Conservation (phyloP, 2,888 invertebrate genomes). For the Sphaerophoria taeniata region DNA sequence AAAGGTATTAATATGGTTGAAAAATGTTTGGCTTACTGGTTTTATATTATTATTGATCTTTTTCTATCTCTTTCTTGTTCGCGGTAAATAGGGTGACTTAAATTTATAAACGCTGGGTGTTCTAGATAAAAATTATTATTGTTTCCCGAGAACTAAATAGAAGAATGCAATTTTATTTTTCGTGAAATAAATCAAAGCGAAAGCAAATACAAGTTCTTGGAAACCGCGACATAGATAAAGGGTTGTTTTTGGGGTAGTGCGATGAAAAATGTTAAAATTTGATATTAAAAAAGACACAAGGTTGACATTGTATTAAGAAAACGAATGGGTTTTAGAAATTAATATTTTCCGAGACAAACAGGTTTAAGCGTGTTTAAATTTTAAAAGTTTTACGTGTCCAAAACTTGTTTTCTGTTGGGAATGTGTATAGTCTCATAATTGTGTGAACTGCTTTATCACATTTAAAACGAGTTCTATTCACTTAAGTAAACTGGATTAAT, state of each 20-base stretch:
- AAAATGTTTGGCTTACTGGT: constrained; percentile 61
- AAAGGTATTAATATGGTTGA: constrained; percentile 13
- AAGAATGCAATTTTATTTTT: not conserved
- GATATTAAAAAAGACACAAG: too few species aligned
- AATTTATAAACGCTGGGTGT: constrained; percentile 55
- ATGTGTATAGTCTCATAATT: too few species aligned
- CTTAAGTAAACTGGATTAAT: too few species aligned
- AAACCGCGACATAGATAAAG: not conserved
- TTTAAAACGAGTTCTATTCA: too few species aligned
- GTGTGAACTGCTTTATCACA: too few species aligned
- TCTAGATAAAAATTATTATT: not conserved
- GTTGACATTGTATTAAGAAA: too few species aligned
- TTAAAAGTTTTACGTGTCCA: too few species aligned
- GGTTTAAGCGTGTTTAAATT: too few species aligned
- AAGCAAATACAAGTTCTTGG: constrained; percentile 3
- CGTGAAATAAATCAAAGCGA: constrained; percentile 3
- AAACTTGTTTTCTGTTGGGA: too few species aligned
- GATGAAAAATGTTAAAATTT: too few species aligned
- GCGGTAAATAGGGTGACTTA: constrained; percentile 33
- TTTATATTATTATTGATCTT: constrained; percentile 38
- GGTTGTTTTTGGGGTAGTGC: not conserved
- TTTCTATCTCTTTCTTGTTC: constrained; percentile 12
- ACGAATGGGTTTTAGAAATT: too few species aligned
- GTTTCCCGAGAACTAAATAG: constrained; percentile 13
- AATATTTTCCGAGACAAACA: too few species aligned